Conservation (phyloP, 2,797 vertebrate genomes). For the Sphenodon punctatus region DNA sequence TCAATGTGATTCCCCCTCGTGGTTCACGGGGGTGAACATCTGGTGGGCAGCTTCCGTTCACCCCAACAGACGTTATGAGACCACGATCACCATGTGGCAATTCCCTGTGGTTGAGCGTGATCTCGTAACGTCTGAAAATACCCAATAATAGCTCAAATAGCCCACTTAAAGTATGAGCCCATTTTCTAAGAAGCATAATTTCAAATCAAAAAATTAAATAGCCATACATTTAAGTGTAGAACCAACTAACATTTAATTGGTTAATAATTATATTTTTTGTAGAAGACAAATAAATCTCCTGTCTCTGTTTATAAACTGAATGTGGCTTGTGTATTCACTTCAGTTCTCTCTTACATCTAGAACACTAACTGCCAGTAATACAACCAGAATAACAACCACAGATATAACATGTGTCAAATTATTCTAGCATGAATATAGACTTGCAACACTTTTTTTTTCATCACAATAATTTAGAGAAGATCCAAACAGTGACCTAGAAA, state of each 20-base stretch:
- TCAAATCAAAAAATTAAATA: background rate
- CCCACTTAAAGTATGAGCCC: background rate
- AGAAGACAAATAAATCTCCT: background rate
- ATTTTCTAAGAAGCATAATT: background rate
- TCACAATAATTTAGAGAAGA: background rate
- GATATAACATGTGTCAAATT: background rate
- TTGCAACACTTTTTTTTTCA: background rate
- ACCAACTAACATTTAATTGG: constrained; percentile 2
- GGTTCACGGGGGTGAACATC: too few relatives aligned
- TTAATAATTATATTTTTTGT: background rate
- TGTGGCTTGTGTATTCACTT: background rate
- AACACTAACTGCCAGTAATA: background rate
- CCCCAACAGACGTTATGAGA: too few relatives aligned
- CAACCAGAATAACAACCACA: background rate
- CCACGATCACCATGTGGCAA: too few relatives aligned
- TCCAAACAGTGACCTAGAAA: background rate
- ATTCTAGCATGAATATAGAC: background rate
- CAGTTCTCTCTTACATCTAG: background rate
- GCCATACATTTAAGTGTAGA: background rate
- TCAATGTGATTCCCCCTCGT: too few relatives aligned
- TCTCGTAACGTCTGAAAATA: too few relatives aligned
- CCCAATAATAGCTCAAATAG: background rate
- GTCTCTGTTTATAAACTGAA: background rate
- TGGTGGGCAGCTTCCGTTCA: too few relatives aligned
- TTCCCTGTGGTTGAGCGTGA: too few relatives aligned